Base-by-base conservation (phyloP, 2,888 invertebrate genomes). In the Calephelis perditalis region DNA sequence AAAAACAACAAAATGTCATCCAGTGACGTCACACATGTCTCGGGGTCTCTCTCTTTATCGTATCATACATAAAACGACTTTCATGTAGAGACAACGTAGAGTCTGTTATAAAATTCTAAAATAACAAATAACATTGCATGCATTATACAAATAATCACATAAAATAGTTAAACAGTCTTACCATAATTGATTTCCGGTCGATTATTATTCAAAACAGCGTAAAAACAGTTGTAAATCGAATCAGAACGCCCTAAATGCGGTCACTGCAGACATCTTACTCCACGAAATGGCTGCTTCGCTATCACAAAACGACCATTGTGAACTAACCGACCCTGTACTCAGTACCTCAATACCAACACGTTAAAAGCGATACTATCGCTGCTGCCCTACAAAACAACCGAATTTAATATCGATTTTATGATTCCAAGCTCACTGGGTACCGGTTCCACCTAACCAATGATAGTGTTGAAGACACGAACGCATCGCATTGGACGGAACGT, bases 221-320 rank as follows among this genome's bases (percentile, higher is more conserved):
- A 81, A 81, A 82, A 79, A 79, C 80, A 75, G 74, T 74, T 73
- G 77, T 78, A 77, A 52, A 86, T 79, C 79, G 75, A 76, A 81
- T 81, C 79, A 81, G 77, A 82, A 81, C 81, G 81, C 79, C 81
- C 79, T 81, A 74, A 81, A 76, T 79, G 78, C 78, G 71, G 70
- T 75, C 76, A 73, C 81, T 77, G 75, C 82, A 69, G 86, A 86
- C 87, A 86, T 87, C 77, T 86, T 86, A 83, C 78, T 74, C 73
- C 74, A 76, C 78, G 79, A 79, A 86, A 85, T 87, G 88, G 87
- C 80, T 80, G 83, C 82, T 80, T 82, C 86, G 83, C 84, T 86
- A 83, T 82, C 79, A 80, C 79, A 75, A 76, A 78, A 82, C 82
- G 77, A 75, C 78, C 77, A 75, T 73, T 66, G 75, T 75, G 73